Percentiles rank a stretch among this genome's conserved stretches.
Conservation (phyloP, 1,140 invertebrate genomes). For the Drosophila repletoides region DNA sequence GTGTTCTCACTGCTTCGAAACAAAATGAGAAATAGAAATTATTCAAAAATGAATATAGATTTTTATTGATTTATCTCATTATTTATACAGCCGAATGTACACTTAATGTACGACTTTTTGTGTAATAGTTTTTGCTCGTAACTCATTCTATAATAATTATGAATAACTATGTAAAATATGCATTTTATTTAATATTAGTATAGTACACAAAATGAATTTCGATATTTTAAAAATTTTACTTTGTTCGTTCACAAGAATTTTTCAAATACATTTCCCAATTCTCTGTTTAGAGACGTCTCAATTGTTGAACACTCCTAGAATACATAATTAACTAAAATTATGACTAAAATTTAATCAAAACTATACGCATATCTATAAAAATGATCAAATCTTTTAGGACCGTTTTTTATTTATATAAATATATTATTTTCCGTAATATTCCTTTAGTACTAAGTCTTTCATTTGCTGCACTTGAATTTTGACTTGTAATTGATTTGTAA, state of each 20-base stretch:
- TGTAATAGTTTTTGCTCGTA: slow-evolving; percentile 42
- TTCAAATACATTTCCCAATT: slow-evolving; percentile 19
- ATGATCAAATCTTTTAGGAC: slow-evolving; percentile 22
- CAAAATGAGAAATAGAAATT: not conserved
- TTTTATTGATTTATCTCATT: slow-evolving; percentile 65
- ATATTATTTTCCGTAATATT: slow-evolving; percentile 13
- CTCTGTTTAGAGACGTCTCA: slow-evolving; percentile 44
- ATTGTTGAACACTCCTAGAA: slow-evolving; percentile 57
- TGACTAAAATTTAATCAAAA: slow-evolving; percentile 67
- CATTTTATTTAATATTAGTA: slow-evolving; percentile 21
- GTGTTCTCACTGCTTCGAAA: not conserved
- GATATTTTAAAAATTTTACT: slow-evolving; percentile 15
- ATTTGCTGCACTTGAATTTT: slow-evolving; percentile 62
- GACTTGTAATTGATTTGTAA: slow-evolving; percentile 45
- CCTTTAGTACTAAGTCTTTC: slow-evolving; percentile 67
- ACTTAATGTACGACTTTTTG: slow-evolving; percentile 43
- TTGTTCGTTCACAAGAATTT: slow-evolving; percentile 8
- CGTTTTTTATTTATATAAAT: slow-evolving; percentile 7
- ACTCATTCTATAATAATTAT: slow-evolving; percentile 53
- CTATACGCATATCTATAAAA: slow-evolving; percentile 50
- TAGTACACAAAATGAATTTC: slow-evolving; percentile 24
- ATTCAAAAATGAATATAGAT: slow-evolving; percentile 60
- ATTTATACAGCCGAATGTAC: slow-evolving; percentile 73
- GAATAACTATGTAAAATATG: slow-evolving; percentile 41
- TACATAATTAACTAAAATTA: slow-evolving; percentile 60